Evolutionary conservation across 2,888 invertebrate species (phyloP).

Genomic region (Mythimna albipuncta): DNA sequence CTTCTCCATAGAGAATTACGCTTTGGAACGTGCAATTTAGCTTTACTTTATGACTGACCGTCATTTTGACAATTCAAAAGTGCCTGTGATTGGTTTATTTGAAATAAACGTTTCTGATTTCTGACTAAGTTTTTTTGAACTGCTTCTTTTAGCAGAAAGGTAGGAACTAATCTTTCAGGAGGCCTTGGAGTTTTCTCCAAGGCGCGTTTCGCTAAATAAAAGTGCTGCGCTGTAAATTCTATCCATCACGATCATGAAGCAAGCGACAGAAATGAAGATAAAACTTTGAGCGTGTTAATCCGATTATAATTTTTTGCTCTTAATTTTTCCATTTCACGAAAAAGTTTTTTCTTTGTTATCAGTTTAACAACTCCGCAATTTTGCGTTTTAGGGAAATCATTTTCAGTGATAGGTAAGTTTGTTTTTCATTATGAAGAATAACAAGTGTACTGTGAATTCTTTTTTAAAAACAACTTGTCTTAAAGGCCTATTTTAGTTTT

Average conservation of each 20-base stretch:
- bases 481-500: no score
- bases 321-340: conserved; percentile 31
- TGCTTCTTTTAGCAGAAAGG: no score
- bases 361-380: conserved; percentile 27
- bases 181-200: no score
- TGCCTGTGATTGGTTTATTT: no score
- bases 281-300: conserved; percentile 45
- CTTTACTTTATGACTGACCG: no score
- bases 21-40: no score
- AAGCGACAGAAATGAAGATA: conserved; percentile 25
- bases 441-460: background rate
- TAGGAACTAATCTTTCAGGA: background rate
- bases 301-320: conserved; percentile 32
- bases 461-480: background rate
- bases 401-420: conserved; percentile 20
- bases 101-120: no score
- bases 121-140: no score
- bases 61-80: no score
- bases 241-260: conserved; percentile 9
- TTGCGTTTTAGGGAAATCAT: conserved; percentile 27
- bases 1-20: no score
- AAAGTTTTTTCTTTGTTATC: conserved; percentile 30
- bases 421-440: conserved; percentile 14
- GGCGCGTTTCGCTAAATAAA: background rate
- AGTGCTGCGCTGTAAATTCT: background rate